phyloP scores from a whole-genome alignment of 2,113 vertebrate species.

The Hippolais icterina region DNA sequence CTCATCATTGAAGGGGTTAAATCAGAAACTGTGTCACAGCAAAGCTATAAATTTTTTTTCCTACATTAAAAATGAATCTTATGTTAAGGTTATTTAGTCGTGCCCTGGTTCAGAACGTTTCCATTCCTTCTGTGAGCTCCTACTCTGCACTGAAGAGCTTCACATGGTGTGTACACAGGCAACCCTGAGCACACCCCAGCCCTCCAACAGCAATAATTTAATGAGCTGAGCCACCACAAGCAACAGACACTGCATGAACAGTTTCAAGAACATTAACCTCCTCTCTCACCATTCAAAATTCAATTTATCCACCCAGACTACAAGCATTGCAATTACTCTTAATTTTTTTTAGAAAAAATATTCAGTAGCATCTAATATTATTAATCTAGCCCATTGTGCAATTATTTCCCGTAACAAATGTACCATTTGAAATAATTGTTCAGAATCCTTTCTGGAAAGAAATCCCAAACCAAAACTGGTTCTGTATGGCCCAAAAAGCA shows the following conservation, averaged over 20 bases:
- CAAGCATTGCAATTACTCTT: neutral
- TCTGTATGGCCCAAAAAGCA: neutral
- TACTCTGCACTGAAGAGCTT: neutral
- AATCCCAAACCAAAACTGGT: neutral
- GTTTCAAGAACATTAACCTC: neutral
- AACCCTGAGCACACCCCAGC: neutral
- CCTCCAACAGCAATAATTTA: neutral
- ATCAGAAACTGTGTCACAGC: neutral
- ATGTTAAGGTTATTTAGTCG: neutral
- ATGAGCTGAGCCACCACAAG: neutral
- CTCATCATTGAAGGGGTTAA: neutral
- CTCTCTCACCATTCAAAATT: neutral
- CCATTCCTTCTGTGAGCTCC: neutral
- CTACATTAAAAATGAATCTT: neutral
- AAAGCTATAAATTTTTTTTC: neutral
- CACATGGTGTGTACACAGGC: neutral
- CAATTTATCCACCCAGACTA: neutral
- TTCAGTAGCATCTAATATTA: neutral
- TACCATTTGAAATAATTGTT: neutral
- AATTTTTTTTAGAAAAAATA: neutral
- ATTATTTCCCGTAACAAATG: neutral
- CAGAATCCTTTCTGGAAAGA: neutral
- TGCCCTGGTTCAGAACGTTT: neutral
- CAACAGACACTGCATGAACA: neutral
- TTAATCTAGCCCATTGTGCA: neutral